A percentile compares a stretch with the other conserved stretches of the same genome.
Conservation (phyloP, 2,113 vertebrate species). For the Marcusenius ussheri region DNA sequence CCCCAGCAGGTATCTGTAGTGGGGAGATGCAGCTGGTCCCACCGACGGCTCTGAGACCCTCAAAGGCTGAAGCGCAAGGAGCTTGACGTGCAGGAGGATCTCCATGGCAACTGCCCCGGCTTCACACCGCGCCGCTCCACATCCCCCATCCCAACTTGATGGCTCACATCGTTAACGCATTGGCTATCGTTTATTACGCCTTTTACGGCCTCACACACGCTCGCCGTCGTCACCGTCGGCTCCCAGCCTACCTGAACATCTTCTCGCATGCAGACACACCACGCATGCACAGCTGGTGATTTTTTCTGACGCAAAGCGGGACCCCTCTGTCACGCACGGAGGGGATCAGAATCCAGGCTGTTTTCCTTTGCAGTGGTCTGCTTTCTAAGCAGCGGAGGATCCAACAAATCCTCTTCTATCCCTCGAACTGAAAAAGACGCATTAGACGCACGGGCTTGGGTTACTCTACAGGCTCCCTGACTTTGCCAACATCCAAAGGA, state of each 20-base stretch:
- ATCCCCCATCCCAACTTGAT: neutral
- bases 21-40: neutral
- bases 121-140: neutral
- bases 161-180: neutral
- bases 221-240: neutral
- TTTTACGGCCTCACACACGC: neutral
- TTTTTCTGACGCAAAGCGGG: neutral
- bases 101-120: constrained; percentile 12
- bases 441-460: neutral
- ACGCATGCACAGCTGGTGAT: neutral
- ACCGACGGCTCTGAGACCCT: neutral
- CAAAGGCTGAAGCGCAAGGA: neutral
- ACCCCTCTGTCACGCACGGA: neutral
- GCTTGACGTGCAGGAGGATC: neutral
- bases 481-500: neutral
- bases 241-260: neutral
- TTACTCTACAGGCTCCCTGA: neutral
- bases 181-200: neutral
- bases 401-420: neutral
- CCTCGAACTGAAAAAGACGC: neutral
- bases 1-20: neutral
- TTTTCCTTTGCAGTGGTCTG: neutral
- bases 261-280: neutral
- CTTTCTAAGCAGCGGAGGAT: neutral
- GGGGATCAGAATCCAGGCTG: neutral